These are phyloP conservation scores for Apamea anceps DNA, from an alignment of 2,888 invertebrate species.

Conservation along the genomic window DNA sequence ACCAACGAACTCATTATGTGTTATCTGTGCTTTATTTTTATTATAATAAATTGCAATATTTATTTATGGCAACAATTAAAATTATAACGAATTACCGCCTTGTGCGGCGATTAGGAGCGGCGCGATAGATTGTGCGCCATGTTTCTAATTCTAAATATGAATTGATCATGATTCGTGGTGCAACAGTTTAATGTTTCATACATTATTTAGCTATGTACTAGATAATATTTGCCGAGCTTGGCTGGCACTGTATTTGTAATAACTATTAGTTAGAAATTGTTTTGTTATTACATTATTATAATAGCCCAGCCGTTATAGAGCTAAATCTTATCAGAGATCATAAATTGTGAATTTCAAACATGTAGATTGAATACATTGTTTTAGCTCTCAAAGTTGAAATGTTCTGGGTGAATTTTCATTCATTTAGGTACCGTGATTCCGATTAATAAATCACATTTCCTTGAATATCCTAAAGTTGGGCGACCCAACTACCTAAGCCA, in stretches of 20 bases:
- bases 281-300: constrained; percentile 22
- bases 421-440: neutral
- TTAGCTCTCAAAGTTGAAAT: neutral
- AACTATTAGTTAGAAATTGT: constrained; percentile 11
- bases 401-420: neutral
- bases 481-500: too few relatives aligned
- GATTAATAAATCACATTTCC: neutral
- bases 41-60: constrained; percentile 39
- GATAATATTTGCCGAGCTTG: constrained; percentile 9
- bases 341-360: constrained; percentile 36
- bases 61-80: constrained; percentile 47
- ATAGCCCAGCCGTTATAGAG: constrained; percentile 4
- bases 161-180: constrained; percentile 21
- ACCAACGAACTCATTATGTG: constrained; percentile 59
- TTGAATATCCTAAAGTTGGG: neutral
- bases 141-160: constrained; percentile 20
- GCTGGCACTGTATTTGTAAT: constrained; percentile 5
- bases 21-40: constrained; percentile 52
- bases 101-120: constrained; percentile 26
- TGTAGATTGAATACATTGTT: neutral
- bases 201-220: constrained; percentile 22
- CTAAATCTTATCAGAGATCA: constrained; percentile 14
- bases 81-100: constrained; percentile 8
- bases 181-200: constrained; percentile 28
- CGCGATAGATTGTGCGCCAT: constrained; percentile 16